Conservation (phyloP, 2,113 vertebrate species). For the Gallinago jamesoni region DNA sequence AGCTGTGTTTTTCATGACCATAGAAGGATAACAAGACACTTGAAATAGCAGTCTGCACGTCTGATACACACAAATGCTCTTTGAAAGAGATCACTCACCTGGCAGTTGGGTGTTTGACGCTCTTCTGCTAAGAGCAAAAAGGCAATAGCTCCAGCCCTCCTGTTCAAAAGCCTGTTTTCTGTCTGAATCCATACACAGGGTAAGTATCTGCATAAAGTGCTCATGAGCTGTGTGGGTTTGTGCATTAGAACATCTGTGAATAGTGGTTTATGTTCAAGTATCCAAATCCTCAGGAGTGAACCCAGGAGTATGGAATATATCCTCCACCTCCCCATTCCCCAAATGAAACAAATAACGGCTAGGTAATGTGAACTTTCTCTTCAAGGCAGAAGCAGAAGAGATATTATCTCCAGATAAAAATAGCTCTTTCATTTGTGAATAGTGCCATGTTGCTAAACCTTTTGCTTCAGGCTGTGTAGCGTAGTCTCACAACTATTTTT, state of each 20-base stretch:
- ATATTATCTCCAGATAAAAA: not conserved
- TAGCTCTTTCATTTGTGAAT: not conserved
- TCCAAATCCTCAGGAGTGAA: not conserved
- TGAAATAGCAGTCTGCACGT: not conserved
- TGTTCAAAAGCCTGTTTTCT: not conserved
- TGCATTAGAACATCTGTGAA: not conserved
- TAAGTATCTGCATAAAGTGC: not conserved
- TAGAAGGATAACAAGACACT: not conserved
- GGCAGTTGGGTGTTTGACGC: not conserved
- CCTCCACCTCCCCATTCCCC: too few species aligned
- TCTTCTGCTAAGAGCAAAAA: not conserved
- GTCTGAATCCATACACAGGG: not conserved
- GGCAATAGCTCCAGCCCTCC: not conserved
- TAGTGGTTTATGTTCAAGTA: not conserved
- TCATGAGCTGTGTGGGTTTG: not conserved
- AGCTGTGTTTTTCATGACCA: not conserved
- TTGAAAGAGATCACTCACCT: not conserved
- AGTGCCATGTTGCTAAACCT: not conserved
- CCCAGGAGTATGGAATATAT: not conserved
- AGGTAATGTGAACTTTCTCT: not conserved
- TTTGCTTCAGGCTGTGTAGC: not conserved
- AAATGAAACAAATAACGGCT: not conserved
- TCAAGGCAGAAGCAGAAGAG: not conserved
- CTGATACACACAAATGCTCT: not conserved
- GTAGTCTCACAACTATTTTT: not conserved